A percentile compares a stretch with the other conserved stretches of the same genome.
Conservation (phyloP, 2,113 vertebrate genomes). For the Caranx melampygus region DNA sequence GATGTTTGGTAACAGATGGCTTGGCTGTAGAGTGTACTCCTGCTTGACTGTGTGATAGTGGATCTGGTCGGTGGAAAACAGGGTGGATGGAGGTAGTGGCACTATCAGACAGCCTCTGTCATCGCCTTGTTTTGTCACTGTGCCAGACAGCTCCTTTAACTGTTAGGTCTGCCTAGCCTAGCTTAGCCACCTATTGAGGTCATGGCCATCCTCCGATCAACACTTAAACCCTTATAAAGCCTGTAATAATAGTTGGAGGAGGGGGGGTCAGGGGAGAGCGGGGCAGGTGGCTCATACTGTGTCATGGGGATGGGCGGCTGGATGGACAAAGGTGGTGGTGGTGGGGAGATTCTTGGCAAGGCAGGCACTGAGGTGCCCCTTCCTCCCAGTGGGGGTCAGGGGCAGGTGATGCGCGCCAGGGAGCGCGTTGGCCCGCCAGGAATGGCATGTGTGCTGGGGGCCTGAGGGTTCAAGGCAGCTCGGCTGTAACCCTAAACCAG, state of each 20-base stretch:
- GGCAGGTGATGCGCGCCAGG: constrained; percentile 75
- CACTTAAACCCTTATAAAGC: constrained; percentile 79
- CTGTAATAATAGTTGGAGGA: constrained; percentile 70
- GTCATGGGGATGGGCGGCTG: constrained; percentile 25
- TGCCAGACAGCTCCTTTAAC: constrained; percentile 76
- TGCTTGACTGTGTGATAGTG: constrained; percentile 63
- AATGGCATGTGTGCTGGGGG: constrained; percentile 82
- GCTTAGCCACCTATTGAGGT: constrained; percentile 70
- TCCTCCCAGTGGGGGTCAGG: constrained; percentile 66
- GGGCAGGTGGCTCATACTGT: constrained; percentile 73
- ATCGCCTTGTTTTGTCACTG: constrained; percentile 68
- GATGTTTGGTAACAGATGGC: constrained; percentile 73
- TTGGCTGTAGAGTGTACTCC: constrained; percentile 24
- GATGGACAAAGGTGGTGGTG: constrained; percentile 42
- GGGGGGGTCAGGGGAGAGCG: constrained; percentile 33
- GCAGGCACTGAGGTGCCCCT: constrained; percentile 68
- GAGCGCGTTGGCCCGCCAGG: constrained; percentile 76
- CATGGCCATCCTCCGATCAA: constrained; percentile 70
- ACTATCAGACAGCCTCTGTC: constrained; percentile 77
- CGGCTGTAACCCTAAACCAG: constrained; percentile 84
- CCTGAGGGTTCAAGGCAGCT: constrained; percentile 84
- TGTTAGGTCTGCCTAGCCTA: constrained; percentile 66
- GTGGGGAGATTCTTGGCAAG: constrained; percentile 44
- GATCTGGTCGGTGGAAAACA: constrained; percentile 68
- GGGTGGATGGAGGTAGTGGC: constrained; percentile 49